Evolutionary conservation across 2,797 vertebrate species (phyloP), one percentile per base, ranked within the genome.

Genomic region (Mus minutoides): DNA sequence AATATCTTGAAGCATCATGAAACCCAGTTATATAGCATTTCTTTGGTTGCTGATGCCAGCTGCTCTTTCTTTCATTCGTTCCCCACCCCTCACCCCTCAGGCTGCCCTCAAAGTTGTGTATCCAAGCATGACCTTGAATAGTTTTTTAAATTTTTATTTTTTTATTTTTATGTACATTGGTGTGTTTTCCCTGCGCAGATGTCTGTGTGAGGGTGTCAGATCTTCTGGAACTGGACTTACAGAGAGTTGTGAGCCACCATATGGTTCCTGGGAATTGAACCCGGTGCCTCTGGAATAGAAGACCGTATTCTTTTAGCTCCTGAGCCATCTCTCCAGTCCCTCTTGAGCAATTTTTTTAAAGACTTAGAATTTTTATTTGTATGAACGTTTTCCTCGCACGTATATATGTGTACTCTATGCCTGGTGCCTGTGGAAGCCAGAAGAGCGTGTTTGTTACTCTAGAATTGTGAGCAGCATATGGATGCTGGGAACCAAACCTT

Each of bases 21-120:
- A 64, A 4, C 86, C 62, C 24, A 88, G 52, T 62, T 93, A 71
- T 71, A n/a, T 37, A 46, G 13, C 67, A 54, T 92, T 94, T 75
- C 54, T 89, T 82, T 94, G 88, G 56, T 80, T 93, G 52, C 24
- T 76, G 85, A 26, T 96, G 56, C 58, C 88, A 94, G 91, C 43
- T 54, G 56, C 54, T 71, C 78, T 40, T 88, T 75, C 52, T 40
- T 86, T 85, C 22, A 34, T 67, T 69, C 31, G 1, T 29, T 6
- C 24, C 40, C 73, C 11, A 11, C 9, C 6, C 19, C 34, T 6
- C 9, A 14, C 24, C 16, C 26, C 37, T 34, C 21, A 69, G 31
- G 40, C 49, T 87, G 64, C 13, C 64, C 64, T 87, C 22, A 87
- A 71, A 37, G 22, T 54, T 71, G 22, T 37, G 14, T 71, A 87